phyloP scores from a whole-genome alignment of 2,888 invertebrate species.

The Aphodius sticticus region DNA sequence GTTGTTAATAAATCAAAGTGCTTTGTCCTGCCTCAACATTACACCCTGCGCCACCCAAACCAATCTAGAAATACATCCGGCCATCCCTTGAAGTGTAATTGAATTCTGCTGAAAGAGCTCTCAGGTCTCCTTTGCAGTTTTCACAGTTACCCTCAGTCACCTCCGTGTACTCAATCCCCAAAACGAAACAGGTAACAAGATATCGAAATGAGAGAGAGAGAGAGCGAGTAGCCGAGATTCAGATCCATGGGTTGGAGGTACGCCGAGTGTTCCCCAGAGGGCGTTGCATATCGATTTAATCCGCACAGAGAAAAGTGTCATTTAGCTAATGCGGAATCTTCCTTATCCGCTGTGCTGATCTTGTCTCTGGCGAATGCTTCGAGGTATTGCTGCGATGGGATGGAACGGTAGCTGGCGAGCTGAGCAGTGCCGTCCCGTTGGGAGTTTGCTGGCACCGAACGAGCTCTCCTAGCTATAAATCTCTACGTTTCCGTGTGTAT shows the following conservation, averaged over 20 bases:
- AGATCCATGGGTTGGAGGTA: background rate
- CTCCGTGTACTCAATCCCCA: background rate
- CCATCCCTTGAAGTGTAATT: background rate
- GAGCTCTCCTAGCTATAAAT: background rate
- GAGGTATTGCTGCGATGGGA: background rate
- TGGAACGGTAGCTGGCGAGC: background rate
- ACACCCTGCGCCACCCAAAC: background rate
- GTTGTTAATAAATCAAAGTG: background rate
- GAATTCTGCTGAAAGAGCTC: background rate
- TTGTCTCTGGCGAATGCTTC: conserved; percentile 4
- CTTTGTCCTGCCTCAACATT: background rate
- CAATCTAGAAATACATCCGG: background rate
- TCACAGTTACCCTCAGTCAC: background rate
- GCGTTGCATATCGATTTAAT: conserved; percentile 24
- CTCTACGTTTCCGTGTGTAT: background rate
- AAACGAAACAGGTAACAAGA: conserved; percentile 4
- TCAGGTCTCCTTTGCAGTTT: background rate
- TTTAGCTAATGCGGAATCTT: conserved; percentile 21
- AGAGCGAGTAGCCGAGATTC: background rate
- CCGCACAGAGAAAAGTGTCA: conserved; percentile 22
- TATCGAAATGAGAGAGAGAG: background rate
- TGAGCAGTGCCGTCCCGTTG: background rate
- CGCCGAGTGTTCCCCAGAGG: conserved; percentile 5
- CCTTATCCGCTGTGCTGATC: background rate
- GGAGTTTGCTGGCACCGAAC: background rate